These are phyloP conservation scores for Eilema griseolum DNA, from an alignment of 2,888 invertebrate species.

Conservation along the genomic window DNA sequence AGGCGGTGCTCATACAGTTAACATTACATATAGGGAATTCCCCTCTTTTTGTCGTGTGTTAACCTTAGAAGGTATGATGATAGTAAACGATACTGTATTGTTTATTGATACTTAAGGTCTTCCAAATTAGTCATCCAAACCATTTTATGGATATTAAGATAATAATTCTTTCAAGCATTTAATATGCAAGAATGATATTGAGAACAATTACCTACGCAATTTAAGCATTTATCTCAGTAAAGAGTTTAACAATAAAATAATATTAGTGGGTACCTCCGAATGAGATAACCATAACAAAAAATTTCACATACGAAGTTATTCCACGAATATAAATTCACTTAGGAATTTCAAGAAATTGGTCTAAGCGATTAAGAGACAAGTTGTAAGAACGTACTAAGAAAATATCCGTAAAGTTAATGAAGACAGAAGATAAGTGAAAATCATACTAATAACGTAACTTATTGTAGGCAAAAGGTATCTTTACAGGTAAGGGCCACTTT, in stretches of 20 bases:
- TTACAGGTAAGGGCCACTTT: no score
- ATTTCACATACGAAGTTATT: no score
- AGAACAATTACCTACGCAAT: not conserved
- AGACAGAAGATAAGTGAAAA: no score
- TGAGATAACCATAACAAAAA: no score
- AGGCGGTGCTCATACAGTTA: constrained; percentile 60
- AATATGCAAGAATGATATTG: not conserved
- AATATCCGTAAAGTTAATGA: no score
- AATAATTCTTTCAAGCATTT: not conserved
- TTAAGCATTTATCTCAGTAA: not conserved
- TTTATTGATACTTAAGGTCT: not conserved
- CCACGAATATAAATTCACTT: no score
- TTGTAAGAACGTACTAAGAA: no score
- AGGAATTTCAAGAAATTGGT: no score
- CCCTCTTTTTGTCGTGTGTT: constrained; percentile 31
- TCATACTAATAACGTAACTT: no score
- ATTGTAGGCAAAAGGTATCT: no score
- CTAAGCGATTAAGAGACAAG: no score
- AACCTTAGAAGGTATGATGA: constrained; percentile 25
- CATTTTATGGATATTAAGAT: not conserved
- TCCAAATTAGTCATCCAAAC: not conserved
- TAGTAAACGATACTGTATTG: constrained; percentile 16
- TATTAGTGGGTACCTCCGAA: not conserved
- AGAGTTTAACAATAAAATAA: not conserved
- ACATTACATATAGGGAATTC: constrained; percentile 38